Conservation (phyloP, 2,797 vertebrate genomes). For the Oreonectes daqikongensis region DNA sequence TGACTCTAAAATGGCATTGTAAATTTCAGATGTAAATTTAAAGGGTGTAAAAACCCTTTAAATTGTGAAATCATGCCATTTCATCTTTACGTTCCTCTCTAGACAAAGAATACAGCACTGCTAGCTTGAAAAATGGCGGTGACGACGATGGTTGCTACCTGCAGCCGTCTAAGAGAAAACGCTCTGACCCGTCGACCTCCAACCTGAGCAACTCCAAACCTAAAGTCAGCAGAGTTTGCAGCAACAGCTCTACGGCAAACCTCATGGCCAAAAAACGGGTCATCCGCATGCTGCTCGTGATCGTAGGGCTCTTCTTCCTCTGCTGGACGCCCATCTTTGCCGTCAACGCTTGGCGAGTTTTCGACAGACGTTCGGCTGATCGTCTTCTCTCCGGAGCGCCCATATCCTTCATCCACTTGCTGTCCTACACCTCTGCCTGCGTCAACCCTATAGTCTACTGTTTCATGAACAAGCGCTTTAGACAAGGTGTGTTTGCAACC, state of each 20-base stretch:
- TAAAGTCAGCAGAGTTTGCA: conserved; percentile 73
- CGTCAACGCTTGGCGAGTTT: conserved; percentile 94
- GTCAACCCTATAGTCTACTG: conserved; percentile 98
- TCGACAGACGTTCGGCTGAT: conserved; percentile 82
- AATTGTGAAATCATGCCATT: neutral
- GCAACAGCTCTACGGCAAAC: conserved; percentile 85
- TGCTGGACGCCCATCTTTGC: conserved; percentile 97
- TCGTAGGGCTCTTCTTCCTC: conserved; percentile 93
- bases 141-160: conserved; percentile 92
- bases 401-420: conserved; percentile 95
- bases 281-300: conserved; percentile 96
- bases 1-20: no score
- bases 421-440: conserved; percentile 95
- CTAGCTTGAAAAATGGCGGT: conserved; percentile 75
- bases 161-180: conserved; percentile 76
- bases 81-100: conserved; percentile 20
- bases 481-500: conserved; percentile 85
- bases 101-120: conserved; percentile 73
- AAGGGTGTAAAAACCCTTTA: no score
- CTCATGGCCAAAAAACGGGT: conserved; percentile 95
- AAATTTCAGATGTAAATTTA: no score
- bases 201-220: conserved; percentile 42
- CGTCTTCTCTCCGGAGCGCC: conserved; percentile 88
- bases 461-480: conserved; percentile 98
- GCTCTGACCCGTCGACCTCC: conserved; percentile 68